These are phyloP conservation scores for Sminthurinus signatus DNA, from an alignment of 1,140 invertebrate species.

Conservation along the genomic window DNA sequence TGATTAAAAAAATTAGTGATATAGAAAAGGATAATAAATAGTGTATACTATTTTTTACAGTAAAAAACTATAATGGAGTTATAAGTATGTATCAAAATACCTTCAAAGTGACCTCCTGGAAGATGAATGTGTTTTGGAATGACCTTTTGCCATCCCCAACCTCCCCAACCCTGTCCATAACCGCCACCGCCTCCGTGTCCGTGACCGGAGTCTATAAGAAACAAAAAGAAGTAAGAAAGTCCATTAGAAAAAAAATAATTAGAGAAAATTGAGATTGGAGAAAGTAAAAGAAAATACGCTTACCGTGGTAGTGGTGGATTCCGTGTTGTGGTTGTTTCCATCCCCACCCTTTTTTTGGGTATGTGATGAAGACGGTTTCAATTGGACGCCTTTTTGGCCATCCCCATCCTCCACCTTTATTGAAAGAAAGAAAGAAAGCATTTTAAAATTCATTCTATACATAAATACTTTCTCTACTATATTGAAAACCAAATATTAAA, in stretches of 20 bases:
- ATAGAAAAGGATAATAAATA: too few relatives aligned
- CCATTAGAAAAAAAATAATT: too few relatives aligned
- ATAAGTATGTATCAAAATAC: too few relatives aligned
- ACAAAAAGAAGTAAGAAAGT: too few relatives aligned
- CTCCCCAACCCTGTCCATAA: not conserved
- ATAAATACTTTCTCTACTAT: too few relatives aligned
- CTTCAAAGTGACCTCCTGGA: slow-evolving; percentile 14
- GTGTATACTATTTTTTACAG: too few relatives aligned
- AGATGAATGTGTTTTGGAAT: slow-evolving; percentile 12
- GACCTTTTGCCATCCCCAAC: slow-evolving; percentile 15
- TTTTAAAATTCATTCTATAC: too few relatives aligned
- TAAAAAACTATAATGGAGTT: too few relatives aligned
- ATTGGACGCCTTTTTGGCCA: slow-evolving; percentile 18
- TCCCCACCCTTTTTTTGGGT: slow-evolving; percentile 27
- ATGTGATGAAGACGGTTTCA: slow-evolving; percentile 25
- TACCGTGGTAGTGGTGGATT: slow-evolving; percentile 5
- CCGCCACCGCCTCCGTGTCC: slow-evolving; percentile 17
- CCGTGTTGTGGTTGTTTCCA: slow-evolving; percentile 7
- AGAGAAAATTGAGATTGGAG: too few relatives aligned
- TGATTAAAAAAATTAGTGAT: too few relatives aligned
- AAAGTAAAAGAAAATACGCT: not conserved
- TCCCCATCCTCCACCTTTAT: slow-evolving; percentile 14
- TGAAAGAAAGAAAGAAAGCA: too few relatives aligned
- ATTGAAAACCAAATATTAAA: too few relatives aligned
- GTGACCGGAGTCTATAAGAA: slow-evolving; percentile 2